Evolutionary conservation across 2,797 vertebrate species (phyloP).

Genomic region (Chiloscyllium punctatum): DNA sequence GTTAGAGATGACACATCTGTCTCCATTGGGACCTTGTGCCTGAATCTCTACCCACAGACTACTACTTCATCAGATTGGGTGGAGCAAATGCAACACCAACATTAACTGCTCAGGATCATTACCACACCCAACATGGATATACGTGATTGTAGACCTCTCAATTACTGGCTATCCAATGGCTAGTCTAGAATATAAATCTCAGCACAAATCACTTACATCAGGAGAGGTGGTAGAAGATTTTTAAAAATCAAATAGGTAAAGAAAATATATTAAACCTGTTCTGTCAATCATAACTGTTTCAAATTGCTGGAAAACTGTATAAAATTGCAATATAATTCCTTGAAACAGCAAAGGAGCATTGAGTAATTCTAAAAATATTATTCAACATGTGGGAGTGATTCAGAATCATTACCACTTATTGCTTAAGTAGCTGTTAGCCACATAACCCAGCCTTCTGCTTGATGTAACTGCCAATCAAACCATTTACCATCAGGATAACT

Average conservation of each 20-base stretch:
- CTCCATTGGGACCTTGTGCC: too few relatives aligned
- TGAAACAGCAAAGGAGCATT: neutral
- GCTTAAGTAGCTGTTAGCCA: neutral
- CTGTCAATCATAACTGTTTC: neutral
- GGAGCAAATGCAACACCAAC: too few relatives aligned
- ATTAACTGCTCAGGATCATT: too few relatives aligned
- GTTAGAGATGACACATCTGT: too few relatives aligned
- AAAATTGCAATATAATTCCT: neutral
- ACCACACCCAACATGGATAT: neutral
- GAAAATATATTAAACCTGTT: neutral
- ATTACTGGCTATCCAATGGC: neutral
- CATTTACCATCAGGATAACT: neutral
- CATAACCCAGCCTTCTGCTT: neutral
- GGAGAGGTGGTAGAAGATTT: neutral
- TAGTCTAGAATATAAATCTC: neutral
- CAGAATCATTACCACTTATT: neutral
- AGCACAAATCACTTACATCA: neutral
- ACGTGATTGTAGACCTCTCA: neutral
- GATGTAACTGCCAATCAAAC: neutral
- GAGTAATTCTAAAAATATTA: neutral
- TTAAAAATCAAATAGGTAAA: neutral
- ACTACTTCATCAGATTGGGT: too few relatives aligned
- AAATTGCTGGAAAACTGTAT: neutral
- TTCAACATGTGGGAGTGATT: neutral
- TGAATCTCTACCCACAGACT: too few relatives aligned